These are phyloP conservation scores for Andrena trimmerana DNA, from an alignment of 2,888 invertebrate genomes.

Conservation along the genomic window DNA sequence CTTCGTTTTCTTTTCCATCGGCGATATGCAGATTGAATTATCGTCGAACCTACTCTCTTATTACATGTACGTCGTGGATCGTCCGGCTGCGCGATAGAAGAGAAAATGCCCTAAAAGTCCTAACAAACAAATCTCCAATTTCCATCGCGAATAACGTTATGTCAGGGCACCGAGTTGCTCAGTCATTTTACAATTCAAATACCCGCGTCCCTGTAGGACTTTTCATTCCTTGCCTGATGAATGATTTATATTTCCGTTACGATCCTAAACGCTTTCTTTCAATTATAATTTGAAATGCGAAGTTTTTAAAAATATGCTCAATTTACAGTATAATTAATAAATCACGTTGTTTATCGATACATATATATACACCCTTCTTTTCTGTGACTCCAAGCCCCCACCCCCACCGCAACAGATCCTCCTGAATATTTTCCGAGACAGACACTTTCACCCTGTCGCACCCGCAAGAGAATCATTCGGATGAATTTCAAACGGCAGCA, in stretches of 20 bases:
- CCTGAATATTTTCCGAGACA: neutral
- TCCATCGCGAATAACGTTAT: neutral
- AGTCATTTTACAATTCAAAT: conserved; percentile 48
- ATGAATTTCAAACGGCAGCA: no score
- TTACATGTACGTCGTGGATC: neutral
- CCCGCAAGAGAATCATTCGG: neutral
- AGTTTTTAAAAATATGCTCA: conserved; percentile 28
- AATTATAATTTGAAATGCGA: conserved; percentile 18
- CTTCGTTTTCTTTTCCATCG: neutral
- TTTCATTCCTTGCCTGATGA: neutral
- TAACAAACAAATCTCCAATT: conserved; percentile 6
- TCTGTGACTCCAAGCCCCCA: neutral
- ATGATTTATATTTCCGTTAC: conserved; percentile 10
- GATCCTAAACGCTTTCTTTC: conserved; percentile 15
- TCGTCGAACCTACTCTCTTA: neutral
- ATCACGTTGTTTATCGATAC: conserved; percentile 28
- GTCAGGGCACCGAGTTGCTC: neutral
- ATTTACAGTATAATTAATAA: conserved; percentile 42
- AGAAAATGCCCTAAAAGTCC: neutral
- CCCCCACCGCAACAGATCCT: neutral
- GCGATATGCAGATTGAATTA: neutral
- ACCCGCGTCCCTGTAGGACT: neutral
- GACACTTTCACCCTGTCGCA: neutral
- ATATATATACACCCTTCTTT: neutral
- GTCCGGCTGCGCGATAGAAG: neutral